Base-by-base conservation (phyloP, 2,888 invertebrate genomes). In the Eupithecia dodoneata region DNA sequence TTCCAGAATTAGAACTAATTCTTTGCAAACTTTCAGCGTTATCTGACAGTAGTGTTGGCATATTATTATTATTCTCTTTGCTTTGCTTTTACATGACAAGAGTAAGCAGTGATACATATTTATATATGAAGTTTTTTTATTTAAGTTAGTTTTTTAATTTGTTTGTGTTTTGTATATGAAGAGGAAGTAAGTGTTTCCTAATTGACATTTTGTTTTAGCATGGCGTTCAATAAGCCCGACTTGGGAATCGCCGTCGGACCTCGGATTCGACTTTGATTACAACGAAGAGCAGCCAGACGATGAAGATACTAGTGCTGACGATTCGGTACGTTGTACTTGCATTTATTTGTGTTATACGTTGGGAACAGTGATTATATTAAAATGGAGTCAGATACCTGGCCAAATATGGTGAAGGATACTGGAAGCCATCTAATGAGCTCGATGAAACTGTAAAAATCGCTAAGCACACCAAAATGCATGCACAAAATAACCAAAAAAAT, bases 301-400 rank as follows among this genome's bases (percentile, higher is more conserved):
- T 76, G 99, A 99, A 59, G 99, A 99, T 83, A 98, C 99, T 73
- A 98, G 98, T 45, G 97, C 97, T 30, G 98, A 99, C 86, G 99
- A 99, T 91, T 98, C 98, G n/a, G 96, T 96, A 87, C 90, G 94
- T 88, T 65, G 44, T n/a, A 18, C 59, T 18, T 59, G 41, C 2
- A 63, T 63, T 2, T 12, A 5, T 13, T 65, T 65, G 65, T 65
- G 4, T 30, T 65, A 13, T 65, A n/a, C 55, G n/a, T 55, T 55
- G n/a, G 52, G 6, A 7, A n/a, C n/a, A n/a, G n/a, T 30, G 30
- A 30, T 30, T 30, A 30, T 45, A 13, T 47, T 47, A 3, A 52
- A 52, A 52, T 52, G 15, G 13, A 52, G 52, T 52, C 2, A 5
- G 15, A 52, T 15, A 52, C 52, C 47, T 10, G 4, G 47, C 10